Evolutionary conservation across 2,113 vertebrate genomes (phyloP), one percentile per base, ranked within the genome.

Genomic region (Hiodon alosoides): DNA sequence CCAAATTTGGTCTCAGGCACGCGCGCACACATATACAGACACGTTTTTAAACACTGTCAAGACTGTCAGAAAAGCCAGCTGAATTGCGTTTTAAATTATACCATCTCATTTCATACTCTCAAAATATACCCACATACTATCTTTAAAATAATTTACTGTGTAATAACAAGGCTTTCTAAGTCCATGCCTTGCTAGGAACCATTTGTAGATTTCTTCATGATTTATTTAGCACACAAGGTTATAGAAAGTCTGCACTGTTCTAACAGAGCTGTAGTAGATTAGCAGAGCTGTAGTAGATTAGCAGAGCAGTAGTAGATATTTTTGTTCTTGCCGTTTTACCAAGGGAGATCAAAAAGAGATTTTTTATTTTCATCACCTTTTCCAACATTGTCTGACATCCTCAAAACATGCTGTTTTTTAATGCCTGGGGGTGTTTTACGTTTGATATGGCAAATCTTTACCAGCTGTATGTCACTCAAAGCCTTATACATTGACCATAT

Each of bases 21-120:
- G 67, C 70, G 58, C 46, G 3, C 69, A 78, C 68, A 64, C 5
- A 58, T 68, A 77, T 11, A 59, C 64, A 67, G 5, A 58, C 53
- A 67, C 17, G 47, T 14, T 7, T 61, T 17, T 72, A 65, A 47
- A 61, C 60, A 52, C 46, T 71, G 46, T 47, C 7, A 47, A 61
- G 58, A 52, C 46, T 71, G 46, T 47, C 7, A 10, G n/a, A 9
- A 60, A 60, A 60, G 16, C 3, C 5, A 1, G 7, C 10, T 47
- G 16, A 10, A 58, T 16, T 3, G 50, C 8, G 17, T 51, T 5
- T 13, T 53, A 53, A 74, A 74, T 55, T 8, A 48, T 16, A 7
- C 9, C 72, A 13, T n/a, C 3, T 3, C 64, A 8, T 54, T 46
- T 3, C 13, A 73, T 59, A 53, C 17, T 16, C 2, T 5, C 7